Evolutionary conservation across 2,113 vertebrate genomes (phyloP).

Genomic region (Gymnocephalus cernua): DNA sequence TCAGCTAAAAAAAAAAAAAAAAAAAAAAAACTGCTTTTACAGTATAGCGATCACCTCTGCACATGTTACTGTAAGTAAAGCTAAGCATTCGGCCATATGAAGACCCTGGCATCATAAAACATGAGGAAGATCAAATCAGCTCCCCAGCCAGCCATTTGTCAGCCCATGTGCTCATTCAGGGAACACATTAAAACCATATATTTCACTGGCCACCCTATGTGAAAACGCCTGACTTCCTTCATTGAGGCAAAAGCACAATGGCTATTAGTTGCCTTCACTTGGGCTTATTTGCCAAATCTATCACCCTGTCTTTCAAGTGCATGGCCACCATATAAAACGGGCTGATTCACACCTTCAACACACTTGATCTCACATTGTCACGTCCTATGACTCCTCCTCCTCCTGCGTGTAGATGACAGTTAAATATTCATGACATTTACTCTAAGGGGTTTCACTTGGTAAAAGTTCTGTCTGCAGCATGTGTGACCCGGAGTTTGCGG

Average conservation of each 20-base stretch:
- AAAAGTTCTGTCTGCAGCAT: neutral
- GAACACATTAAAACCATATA: constrained; percentile 71
- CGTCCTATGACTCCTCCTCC: constrained; percentile 66
- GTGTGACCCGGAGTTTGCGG: constrained; percentile 44
- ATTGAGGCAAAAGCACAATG: constrained; percentile 67
- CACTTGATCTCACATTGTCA: constrained; percentile 81
- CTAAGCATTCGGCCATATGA: neutral
- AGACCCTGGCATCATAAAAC: constrained; percentile 33
- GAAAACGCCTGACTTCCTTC: constrained; percentile 82
- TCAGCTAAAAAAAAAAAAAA: neutral
- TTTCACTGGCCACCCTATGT: constrained; percentile 69
- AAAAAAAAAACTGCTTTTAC: neutral
- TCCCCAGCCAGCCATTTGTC: constrained; percentile 76
- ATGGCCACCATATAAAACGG: constrained; percentile 82
- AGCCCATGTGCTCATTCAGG: constrained; percentile 59
- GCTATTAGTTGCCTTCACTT: constrained; percentile 69
- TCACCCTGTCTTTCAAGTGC: constrained; percentile 86
- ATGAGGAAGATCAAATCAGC: constrained; percentile 45
- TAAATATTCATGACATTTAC: constrained; percentile 72
- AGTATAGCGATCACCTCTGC: neutral
- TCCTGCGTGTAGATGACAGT: constrained; percentile 52
- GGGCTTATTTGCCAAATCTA: constrained; percentile 82
- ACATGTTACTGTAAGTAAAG: constrained; percentile 1
- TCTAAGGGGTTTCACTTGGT: constrained; percentile 7
- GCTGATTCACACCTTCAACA: constrained; percentile 80